Evolutionary conservation across 2,888 invertebrate species (phyloP).

Genomic region (Idaea biselata): DNA sequence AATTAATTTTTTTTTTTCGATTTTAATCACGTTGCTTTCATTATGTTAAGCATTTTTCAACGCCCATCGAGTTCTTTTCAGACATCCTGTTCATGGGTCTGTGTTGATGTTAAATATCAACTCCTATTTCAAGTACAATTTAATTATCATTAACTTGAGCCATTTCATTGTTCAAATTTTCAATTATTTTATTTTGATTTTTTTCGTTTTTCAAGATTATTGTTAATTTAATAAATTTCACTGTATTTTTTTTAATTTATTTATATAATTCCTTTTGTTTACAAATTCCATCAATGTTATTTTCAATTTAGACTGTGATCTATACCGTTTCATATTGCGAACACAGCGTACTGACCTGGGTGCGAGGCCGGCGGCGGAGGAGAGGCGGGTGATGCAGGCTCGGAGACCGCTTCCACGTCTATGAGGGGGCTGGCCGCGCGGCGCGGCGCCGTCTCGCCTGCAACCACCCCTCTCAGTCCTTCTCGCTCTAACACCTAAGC

Average conservation of each 20-base stretch:
- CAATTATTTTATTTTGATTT: neutral
- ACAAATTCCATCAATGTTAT: too few relatives aligned
- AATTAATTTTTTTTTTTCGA: too few relatives aligned
- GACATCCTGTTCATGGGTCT: too few relatives aligned
- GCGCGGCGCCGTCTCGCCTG: conserved; percentile 84
- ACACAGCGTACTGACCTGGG: conserved; percentile 81
- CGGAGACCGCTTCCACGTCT: conserved; percentile 84
- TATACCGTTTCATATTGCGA: conserved; percentile 61
- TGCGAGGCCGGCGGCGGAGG: conserved; percentile 63
- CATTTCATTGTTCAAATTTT: neutral
- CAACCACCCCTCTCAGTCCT: conserved; percentile 45
- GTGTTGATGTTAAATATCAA: neutral
- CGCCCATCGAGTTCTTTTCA: too few relatives aligned
- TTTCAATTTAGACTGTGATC: conserved; percentile 32
- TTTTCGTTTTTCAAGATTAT: too few relatives aligned
- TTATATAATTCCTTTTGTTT: too few relatives aligned
- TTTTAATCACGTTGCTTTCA: too few relatives aligned
- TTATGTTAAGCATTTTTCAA: too few relatives aligned
- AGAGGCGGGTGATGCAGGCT: conserved; percentile 80
- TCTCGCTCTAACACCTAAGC: conserved; percentile 34
- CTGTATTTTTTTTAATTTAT: too few relatives aligned
- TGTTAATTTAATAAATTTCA: too few relatives aligned
- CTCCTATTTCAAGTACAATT: neutral
- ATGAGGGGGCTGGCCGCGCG: conserved; percentile 84
- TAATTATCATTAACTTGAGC: neutral